Percentiles rank a stretch among this genome's conserved stretches.
phyloP scores from a whole-genome alignment of 2,113 vertebrate genomes.

The Panthera tigris region DNA sequence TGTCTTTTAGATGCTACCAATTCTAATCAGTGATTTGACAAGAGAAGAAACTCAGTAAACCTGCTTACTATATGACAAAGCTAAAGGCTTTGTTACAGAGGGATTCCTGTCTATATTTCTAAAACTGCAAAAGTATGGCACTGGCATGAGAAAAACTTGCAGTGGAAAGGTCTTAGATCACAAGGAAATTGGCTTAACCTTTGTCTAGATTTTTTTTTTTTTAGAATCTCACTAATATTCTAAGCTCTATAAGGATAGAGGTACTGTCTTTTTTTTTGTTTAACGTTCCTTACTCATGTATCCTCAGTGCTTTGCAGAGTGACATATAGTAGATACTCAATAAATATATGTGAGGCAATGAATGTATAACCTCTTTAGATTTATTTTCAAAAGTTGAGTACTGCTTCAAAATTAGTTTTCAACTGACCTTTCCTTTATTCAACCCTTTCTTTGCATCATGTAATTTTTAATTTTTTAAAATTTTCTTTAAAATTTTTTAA shows the following conservation, averaged over 20 bases:
- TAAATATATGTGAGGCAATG: background rate
- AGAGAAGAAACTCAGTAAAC: background rate
- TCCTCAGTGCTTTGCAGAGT: background rate
- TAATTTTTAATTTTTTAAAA: background rate
- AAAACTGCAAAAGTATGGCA: background rate
- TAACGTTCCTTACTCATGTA: background rate
- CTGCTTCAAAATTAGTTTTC: background rate
- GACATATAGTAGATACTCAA: background rate
- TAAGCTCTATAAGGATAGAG: background rate
- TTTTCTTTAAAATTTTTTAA: too few relatives aligned
- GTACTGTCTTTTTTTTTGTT: background rate
- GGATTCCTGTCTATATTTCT: background rate
- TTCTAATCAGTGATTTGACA: background rate
- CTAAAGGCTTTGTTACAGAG: background rate
- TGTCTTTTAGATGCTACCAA: background rate
- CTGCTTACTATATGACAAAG: background rate
- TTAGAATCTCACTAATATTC: background rate
- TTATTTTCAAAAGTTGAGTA: background rate
- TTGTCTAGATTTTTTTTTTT: background rate
- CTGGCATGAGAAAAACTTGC: background rate
- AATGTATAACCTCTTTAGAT: background rate
- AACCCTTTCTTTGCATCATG: rapidly evolving
- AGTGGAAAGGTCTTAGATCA: background rate
- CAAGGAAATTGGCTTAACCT: background rate
- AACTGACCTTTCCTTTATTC: background rate